Conservation (phyloP, 1,140 invertebrate species). For the Paraescarpia echinospica region DNA sequence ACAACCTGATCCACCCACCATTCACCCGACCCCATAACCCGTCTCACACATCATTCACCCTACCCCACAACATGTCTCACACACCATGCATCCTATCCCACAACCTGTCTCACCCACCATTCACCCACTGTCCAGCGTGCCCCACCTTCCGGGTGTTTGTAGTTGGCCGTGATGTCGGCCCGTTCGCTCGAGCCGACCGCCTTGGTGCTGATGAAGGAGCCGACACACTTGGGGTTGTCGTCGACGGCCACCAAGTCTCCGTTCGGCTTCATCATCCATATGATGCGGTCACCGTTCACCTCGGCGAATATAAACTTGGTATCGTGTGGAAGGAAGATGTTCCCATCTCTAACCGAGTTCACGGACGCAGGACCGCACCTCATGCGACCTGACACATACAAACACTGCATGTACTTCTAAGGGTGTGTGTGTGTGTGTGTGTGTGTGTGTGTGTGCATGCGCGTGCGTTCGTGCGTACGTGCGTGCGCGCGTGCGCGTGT, state of each 20-base stretch:
- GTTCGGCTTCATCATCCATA: conserved; percentile 43
- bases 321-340: conserved; percentile 78
- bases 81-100: not conserved
- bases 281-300: conserved; percentile 78
- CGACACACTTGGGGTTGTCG: conserved; percentile 68
- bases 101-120: not conserved
- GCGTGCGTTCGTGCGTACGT: not conserved
- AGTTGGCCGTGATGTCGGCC: conserved; percentile 83
- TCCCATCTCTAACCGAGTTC: conserved; percentile 76
- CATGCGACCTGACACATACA: not conserved
- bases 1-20: not conserved
- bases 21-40: not conserved
- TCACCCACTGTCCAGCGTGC: too few species aligned
- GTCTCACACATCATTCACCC: not conserved
- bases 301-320: conserved; percentile 77
- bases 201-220: conserved; percentile 86
- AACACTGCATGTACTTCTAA: too few species aligned
- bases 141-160: conserved; percentile 84
- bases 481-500: not conserved
- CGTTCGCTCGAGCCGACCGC: conserved; percentile 66
- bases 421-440: not conserved
- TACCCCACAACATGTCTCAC: not conserved
- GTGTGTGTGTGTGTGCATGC: too few species aligned
- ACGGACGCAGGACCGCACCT: conserved; percentile 70
- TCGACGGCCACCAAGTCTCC: conserved; percentile 27